Percentiles rank a stretch among this genome's conserved stretches.
Conservation (phyloP, 2,797 vertebrate species). For the Helicolenus hilgendorfi region DNA sequence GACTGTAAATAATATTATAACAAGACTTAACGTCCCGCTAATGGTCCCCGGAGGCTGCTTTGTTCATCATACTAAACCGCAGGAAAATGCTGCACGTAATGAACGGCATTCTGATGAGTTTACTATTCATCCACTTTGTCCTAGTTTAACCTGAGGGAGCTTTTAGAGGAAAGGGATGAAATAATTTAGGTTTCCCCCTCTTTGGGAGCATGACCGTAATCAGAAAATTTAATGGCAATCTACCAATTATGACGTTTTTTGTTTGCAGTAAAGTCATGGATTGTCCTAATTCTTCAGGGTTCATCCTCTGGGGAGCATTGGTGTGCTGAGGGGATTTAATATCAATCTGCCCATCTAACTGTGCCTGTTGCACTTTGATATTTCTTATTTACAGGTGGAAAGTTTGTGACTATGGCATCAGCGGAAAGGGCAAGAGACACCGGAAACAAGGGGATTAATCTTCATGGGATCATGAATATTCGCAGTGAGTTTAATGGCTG, state of each 20-base stretch:
- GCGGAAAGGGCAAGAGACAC: not conserved
- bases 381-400: not conserved
- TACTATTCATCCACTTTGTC: not conserved
- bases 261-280: not conserved
- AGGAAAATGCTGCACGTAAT: not conserved
- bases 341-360: not conserved
- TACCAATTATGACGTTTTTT: not conserved
- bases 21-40: conserved; percentile 11
- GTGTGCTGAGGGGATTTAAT: not conserved
- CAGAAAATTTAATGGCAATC: not conserved
- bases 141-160: not conserved
- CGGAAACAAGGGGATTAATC: not conserved
- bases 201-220: not conserved
- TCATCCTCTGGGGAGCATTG: not conserved
- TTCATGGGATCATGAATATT: not conserved
- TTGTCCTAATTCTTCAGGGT: not conserved
- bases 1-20: conserved; percentile 22
- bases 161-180: not conserved
- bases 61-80: not conserved
- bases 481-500: not conserved
- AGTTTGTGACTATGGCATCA: not conserved
- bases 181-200: not conserved
- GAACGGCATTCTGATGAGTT: not conserved
- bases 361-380: not conserved
- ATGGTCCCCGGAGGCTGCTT: conserved; percentile 8